Conservation (phyloP, 2,797 vertebrate genomes). For the Hemibagrus guttatus region DNA sequence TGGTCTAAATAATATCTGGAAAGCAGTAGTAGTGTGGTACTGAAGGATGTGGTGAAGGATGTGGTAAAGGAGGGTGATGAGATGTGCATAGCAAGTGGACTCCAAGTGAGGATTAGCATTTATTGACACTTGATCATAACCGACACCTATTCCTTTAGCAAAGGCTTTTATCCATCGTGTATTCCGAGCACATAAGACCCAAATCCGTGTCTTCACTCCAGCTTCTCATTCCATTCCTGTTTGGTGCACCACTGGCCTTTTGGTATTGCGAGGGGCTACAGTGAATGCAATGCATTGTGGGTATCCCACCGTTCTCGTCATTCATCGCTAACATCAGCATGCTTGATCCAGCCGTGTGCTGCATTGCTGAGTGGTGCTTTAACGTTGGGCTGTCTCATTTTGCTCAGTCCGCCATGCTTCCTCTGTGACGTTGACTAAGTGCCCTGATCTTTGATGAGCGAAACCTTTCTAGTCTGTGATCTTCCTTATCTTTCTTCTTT, state of each 20-base stretch:
- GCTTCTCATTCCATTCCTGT: constrained; percentile 20
- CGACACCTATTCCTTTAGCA: neutral
- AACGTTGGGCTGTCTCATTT: constrained; percentile 20
- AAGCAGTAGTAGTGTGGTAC: neutral
- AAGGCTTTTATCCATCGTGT: neutral
- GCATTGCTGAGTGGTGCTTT: constrained; percentile 26
- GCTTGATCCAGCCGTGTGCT: constrained; percentile 24
- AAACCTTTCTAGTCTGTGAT: constrained; percentile 71
- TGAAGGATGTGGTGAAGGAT: neutral
- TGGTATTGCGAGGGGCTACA: neutral
- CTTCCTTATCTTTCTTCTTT: constrained; percentile 76
- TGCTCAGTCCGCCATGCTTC: constrained; percentile 30
- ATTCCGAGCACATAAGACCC: neutral
- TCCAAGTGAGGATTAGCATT: neutral
- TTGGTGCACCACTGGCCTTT: constrained; percentile 17
- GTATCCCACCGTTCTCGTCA: constrained; percentile 4
- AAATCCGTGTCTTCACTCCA: neutral
- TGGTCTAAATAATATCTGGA: neutral
- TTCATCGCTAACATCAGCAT: constrained; percentile 40
- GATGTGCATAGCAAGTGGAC: neutral
- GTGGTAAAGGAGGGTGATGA: neutral
- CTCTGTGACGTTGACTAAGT: constrained; percentile 39
- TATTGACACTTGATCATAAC: neutral
- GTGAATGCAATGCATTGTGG: constrained; percentile 22
- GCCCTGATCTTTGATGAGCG: constrained; percentile 51